These are phyloP conservation scores for Neria commutata DNA, from an alignment of 2,888 invertebrate species.

Conservation along the genomic window DNA sequence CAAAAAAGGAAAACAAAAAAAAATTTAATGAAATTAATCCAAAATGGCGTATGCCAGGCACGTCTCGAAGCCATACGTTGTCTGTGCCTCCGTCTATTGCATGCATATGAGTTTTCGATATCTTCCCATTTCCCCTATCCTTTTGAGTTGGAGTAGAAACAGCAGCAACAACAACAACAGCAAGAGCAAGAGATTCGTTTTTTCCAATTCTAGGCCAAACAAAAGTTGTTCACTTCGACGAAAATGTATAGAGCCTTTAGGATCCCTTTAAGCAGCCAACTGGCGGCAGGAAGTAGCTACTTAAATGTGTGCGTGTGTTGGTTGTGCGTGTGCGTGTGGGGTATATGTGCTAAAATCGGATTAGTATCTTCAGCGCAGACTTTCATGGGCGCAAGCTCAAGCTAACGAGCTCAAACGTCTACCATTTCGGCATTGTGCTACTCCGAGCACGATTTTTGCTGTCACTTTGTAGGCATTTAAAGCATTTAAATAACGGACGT, in stretches of 20 bases:
- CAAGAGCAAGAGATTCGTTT: not conserved
- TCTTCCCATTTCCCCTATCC: conserved; percentile 18
- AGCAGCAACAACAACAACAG: too few species aligned
- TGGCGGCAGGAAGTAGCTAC: not conserved
- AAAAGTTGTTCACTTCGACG: conserved; percentile 21
- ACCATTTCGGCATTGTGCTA: not conserved
- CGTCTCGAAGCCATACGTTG: conserved; percentile 43
- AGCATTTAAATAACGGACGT: conserved; percentile 2
- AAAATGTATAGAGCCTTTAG: not conserved
- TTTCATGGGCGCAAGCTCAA: not conserved
- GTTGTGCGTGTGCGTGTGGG: not conserved
- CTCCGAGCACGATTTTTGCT: conserved; percentile 26
- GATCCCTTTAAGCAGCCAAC: not conserved
- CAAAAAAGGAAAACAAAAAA: conserved; percentile 2
- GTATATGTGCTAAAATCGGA: conserved; percentile 6
- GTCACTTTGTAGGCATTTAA: conserved; percentile 32
- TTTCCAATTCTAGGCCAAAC: conserved; percentile 21
- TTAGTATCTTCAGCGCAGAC: not conserved
- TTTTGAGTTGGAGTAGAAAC: not conserved
- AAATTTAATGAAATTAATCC: conserved; percentile 53
- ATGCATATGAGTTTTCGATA: conserved; percentile 16
- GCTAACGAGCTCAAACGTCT: not conserved
- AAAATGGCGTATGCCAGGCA: conserved; percentile 50
- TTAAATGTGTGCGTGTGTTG: conserved; percentile 17
- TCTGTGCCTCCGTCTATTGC: not conserved